Percentiles rank a stretch among this genome's conserved stretches.
phyloP scores from a whole-genome alignment of 1,140 invertebrate species.

The Sitophilus oryzae region DNA sequence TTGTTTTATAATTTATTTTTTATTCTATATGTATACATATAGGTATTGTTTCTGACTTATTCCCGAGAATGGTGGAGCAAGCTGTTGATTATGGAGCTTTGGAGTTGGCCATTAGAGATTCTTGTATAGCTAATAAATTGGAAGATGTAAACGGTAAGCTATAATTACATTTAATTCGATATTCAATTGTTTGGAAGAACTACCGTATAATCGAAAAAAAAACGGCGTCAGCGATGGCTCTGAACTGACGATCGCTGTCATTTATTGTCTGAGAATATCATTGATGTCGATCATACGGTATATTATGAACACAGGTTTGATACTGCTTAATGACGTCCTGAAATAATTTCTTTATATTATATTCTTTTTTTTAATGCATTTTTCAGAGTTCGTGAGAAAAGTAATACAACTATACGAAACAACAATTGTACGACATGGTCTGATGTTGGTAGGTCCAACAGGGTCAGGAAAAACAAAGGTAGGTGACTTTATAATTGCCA shows the following conservation, averaged over 20 bases:
- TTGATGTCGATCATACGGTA: no score
- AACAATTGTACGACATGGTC: slow-evolving; percentile 72
- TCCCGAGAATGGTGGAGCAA: slow-evolving; percentile 58
- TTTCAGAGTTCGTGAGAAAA: slow-evolving; percentile 65
- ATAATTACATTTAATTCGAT: no score
- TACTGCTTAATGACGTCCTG: not conserved
- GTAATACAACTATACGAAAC: slow-evolving; percentile 75
- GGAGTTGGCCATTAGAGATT: slow-evolving; percentile 44
- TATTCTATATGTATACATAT: no score
- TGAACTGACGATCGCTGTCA: no score
- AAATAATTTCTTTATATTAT: not conserved
- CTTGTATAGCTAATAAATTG: slow-evolving; percentile 44
- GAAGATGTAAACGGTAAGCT: slow-evolving; percentile 54
- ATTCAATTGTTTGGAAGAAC: no score
- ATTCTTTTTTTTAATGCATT: slow-evolving; percentile 3
- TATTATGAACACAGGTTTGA: no score
- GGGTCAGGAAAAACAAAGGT: slow-evolving; percentile 69
- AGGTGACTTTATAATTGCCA: slow-evolving; percentile 22
- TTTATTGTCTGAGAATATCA: no score
- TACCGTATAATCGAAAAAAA: no score
- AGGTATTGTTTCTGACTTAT: slow-evolving; percentile 68
- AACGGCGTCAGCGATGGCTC: no score
- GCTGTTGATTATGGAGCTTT: slow-evolving; percentile 53
- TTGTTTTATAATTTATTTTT: no score
- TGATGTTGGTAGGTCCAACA: slow-evolving; percentile 78